Base-by-base conservation (phyloP, 2,888 invertebrate species). In the Eupeodes latifasciatus region DNA sequence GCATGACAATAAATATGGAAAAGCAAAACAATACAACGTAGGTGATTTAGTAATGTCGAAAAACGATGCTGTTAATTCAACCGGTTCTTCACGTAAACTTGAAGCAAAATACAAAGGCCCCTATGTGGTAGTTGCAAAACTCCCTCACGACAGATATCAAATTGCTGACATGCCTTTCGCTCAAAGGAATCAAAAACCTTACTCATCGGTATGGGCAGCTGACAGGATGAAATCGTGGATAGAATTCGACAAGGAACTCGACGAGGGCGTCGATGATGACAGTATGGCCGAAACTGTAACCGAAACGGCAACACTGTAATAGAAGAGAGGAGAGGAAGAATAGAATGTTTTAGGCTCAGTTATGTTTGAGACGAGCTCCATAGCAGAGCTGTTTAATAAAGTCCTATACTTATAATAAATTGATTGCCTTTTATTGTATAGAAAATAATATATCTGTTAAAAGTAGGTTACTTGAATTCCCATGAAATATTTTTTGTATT, bases 201-300 rank as follows among this genome's bases (percentile, higher is more conserved):
- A 84, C 44, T 59, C 78, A 12, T 27, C 72, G 0, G 67, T 84
- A 44, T 71, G 72, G 80, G 12, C 74, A 44, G 66, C 74, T 2
- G 72, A 78, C 14, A 71, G 69, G 34, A 78, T 69, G 61, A 78
- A 71, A 12, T 62, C 27, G 9, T 72, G 64, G 72, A 64, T 64
- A 64, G 64, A 40, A 57, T 51, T 78, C 51, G 69, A 78, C 59
- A 55, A 19, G 19, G 55, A 55, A 55, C 55, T 55, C 55, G 55
- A 55, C 55, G 55, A 55, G 55, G 55, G 62, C 81, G 67, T 57
- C 81, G 75, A 81, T 1, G 81, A 57, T 7, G 75, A 14, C 81
- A 76, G 76, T 16, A 69, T 51, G 76, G 76, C 67, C 81, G 81
- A 81, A 81, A 67, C 81, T 75, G 49, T 74, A 81, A 66, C 76